These are phyloP conservation scores for Rhinophrynus dorsalis DNA, from an alignment of 2,797 vertebrate genomes.

Conservation along the genomic window DNA sequence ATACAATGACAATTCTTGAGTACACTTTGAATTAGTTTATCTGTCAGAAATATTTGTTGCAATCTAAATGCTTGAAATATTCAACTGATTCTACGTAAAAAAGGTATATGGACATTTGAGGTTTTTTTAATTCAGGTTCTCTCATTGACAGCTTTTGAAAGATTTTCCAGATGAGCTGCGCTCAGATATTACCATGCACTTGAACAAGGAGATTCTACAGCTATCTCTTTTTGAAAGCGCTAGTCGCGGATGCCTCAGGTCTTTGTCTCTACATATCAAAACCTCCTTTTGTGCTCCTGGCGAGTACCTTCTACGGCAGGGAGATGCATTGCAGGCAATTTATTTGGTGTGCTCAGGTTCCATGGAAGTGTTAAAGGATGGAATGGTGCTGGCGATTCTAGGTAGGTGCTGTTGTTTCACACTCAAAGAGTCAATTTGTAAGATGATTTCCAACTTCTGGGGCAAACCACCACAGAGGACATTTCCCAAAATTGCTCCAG, in stretches of 20 bases:
- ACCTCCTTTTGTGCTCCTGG: conserved; percentile 97
- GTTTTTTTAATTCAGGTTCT: conserved; percentile 11
- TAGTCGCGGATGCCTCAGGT: conserved; percentile 94
- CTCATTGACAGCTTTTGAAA: conserved; percentile 83
- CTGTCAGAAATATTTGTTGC: conserved; percentile 12
- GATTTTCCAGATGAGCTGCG: conserved; percentile 96
- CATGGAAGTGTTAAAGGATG: conserved; percentile 96
- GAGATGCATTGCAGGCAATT: conserved; percentile 93
- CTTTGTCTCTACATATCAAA: conserved; percentile 96
- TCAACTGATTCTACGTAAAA: background rate
- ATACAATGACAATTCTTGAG: too few relatives aligned
- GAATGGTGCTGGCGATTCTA: conserved; percentile 92
- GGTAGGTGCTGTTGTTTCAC: conserved; percentile 73
- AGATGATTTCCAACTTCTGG: too few relatives aligned
- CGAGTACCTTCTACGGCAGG: conserved; percentile 93
- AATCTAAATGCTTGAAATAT: background rate
- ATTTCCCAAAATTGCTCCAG: too few relatives aligned
- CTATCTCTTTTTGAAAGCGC: conserved; percentile 91
- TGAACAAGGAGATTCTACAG: conserved; percentile 97
- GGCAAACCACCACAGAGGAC: too few relatives aligned
- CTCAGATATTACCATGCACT: conserved; percentile 97
- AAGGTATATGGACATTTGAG: conserved; percentile 2
- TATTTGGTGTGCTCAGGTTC: conserved; percentile 97
- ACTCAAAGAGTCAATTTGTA: too few relatives aligned
- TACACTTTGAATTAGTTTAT: too few relatives aligned